phyloP scores from a whole-genome alignment of 1,140 invertebrate species.

The Sarcophaga bullata region DNA sequence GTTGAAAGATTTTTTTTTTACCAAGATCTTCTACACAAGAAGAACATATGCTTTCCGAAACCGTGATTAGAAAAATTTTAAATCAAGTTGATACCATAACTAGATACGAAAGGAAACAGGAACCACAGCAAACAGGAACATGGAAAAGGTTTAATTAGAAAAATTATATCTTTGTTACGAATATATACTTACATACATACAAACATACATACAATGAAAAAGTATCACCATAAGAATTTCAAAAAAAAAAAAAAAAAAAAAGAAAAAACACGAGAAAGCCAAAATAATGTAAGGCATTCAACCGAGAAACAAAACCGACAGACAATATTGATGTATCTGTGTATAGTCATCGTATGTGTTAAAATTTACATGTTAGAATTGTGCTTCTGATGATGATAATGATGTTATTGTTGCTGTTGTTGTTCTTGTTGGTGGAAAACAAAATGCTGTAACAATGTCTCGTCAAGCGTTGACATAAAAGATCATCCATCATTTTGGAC shows the following conservation, averaged over 20 bases:
- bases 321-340: conserved; percentile 3
- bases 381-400: neutral
- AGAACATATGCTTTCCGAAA: conserved; percentile 11
- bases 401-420: neutral
- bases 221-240: neutral
- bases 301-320: neutral
- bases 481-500: conserved; percentile 65
- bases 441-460: conserved; percentile 37
- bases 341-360: neutral
- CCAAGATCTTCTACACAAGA: neutral
- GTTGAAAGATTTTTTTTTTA: conserved; percentile 19
- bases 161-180: neutral
- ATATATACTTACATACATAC: neutral
- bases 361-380: neutral
- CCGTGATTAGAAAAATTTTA: too few species aligned
- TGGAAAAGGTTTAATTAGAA: conserved; percentile 10
- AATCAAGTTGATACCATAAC: too few species aligned
- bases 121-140: neutral
- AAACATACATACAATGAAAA: neutral
- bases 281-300: conserved; percentile 21
- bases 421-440: neutral
- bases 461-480: conserved; percentile 34
- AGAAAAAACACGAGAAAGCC: too few species aligned
- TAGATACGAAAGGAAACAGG: too few species aligned
- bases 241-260: neutral